Evolutionary conservation across 2,113 vertebrate species (phyloP).

Genomic region (Seriola aureovittata): DNA sequence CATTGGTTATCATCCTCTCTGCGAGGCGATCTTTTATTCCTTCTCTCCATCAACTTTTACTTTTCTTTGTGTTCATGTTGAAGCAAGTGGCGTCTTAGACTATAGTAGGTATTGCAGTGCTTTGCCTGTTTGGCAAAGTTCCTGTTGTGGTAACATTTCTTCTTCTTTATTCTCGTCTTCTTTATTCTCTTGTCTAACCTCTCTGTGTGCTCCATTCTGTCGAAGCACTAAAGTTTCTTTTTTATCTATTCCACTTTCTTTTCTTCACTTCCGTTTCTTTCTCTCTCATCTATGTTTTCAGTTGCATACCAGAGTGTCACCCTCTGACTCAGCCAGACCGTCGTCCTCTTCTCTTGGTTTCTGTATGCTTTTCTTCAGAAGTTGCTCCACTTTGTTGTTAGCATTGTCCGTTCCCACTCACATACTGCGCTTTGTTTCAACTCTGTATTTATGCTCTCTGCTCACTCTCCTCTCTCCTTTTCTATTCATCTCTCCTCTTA

Average conservation of each 20-base stretch:
- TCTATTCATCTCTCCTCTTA: slow-evolving; percentile 47
- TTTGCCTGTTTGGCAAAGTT: neutral
- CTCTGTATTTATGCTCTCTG: slow-evolving; percentile 33
- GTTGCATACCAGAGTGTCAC: slow-evolving; percentile 27
- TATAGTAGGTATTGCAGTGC: neutral
- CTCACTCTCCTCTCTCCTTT: slow-evolving; percentile 31
- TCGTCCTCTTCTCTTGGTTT: slow-evolving; percentile 33
- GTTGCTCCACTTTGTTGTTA: slow-evolving; percentile 55
- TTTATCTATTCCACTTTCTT: neutral
- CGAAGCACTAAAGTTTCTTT: slow-evolving; percentile 1
- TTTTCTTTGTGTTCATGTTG: slow-evolving; percentile 10
- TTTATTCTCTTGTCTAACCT: slow-evolving; percentile 15
- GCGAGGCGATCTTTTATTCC: slow-evolving; percentile 22
- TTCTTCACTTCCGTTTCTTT: slow-evolving; percentile 6
- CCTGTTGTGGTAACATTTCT: neutral
- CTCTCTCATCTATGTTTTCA: slow-evolving; percentile 15
- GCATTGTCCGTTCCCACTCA: slow-evolving; percentile 41
- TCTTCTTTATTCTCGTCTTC: slow-evolving; percentile 19
- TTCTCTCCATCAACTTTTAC: slow-evolving; percentile 26
- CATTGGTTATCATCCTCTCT: slow-evolving; percentile 46
- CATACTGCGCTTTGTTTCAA: slow-evolving; percentile 56
- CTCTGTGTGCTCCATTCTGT: slow-evolving; percentile 27
- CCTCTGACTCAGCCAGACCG: slow-evolving; percentile 38
- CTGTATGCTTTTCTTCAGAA: slow-evolving; percentile 44
- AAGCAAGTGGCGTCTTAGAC: neutral